Conservation (phyloP, 2,113 vertebrate genomes). For the Laterallus jamaicensis region DNA sequence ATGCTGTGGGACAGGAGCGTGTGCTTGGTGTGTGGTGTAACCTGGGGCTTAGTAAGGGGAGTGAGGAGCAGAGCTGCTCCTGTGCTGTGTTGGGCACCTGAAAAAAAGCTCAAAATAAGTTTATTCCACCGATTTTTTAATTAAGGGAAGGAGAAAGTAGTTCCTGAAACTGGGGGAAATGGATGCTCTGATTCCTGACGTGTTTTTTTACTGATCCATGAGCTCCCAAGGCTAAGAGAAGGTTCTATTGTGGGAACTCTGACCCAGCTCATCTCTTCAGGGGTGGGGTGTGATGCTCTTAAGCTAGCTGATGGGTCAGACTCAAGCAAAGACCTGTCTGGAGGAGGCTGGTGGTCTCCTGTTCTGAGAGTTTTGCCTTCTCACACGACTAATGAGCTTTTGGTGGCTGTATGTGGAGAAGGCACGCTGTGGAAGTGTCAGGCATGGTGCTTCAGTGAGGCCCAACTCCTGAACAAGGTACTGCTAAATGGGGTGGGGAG, state of each 20-base stretch:
- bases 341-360: neutral
- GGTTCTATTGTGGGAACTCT: neutral
- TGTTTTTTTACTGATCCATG: neutral
- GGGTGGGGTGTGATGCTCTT: neutral
- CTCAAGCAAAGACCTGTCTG: neutral
- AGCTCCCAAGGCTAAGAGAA: neutral
- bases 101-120: neutral
- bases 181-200: neutral
- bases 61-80: neutral
- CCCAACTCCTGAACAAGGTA: neutral
- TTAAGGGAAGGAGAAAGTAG: neutral
- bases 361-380: neutral
- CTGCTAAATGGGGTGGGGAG: no score
- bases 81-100: neutral
- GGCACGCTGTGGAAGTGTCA: no score
- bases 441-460: neutral
- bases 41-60: neutral
- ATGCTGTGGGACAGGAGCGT: rapidly evolving
- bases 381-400: neutral
- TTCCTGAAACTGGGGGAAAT: neutral
- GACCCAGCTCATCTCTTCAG: neutral
- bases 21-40: neutral
- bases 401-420: no score
- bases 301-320: neutral
- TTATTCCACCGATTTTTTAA: neutral